Conservation (phyloP, 2,113 vertebrate genomes). For the Piaya cayana region DNA sequence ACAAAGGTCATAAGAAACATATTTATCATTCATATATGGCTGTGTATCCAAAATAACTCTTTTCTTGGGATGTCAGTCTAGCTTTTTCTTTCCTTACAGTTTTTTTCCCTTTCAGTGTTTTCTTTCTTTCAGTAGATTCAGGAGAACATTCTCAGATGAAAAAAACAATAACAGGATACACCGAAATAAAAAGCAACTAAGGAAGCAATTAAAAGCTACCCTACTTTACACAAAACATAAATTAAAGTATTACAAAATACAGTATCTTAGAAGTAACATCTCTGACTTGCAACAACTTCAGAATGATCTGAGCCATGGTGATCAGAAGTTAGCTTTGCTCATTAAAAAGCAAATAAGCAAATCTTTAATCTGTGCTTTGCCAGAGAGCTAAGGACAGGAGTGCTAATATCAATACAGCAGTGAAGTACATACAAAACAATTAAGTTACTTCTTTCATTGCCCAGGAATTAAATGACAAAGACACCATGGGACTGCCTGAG, state of each 20-base stretch:
- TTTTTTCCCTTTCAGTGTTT: too few species aligned
- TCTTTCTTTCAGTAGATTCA: neutral
- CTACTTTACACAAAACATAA: neutral
- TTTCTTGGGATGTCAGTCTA: neutral
- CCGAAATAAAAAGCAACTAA: neutral
- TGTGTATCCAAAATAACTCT: neutral
- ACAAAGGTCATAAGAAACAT: slow-evolving; percentile 13
- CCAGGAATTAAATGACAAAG: neutral
- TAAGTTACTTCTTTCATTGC: neutral
- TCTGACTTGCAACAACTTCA: slow-evolving; percentile 12
- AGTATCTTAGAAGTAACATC: neutral
- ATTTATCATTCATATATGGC: neutral
- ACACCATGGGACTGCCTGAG: neutral
- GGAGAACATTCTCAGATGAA: neutral
- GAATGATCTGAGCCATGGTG: neutral
- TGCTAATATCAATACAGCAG: neutral
- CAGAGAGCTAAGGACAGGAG: neutral
- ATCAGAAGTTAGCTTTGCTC: slow-evolving; percentile 5
- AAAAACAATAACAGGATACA: neutral
- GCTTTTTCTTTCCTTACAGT: neutral
- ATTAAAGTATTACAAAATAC: slow-evolving; percentile 13
- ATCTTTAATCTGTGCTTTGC: slow-evolving; percentile 12
- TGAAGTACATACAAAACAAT: neutral
- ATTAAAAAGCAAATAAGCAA: slow-evolving; percentile 9
- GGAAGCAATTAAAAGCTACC: slow-evolving; percentile 4